Evolutionary conservation across 30 jellyfish, hydroid and myxozoan species (phyloP), one percentile per base, ranked within the genome.

Genomic region (Euphysa ruthae): DNA sequence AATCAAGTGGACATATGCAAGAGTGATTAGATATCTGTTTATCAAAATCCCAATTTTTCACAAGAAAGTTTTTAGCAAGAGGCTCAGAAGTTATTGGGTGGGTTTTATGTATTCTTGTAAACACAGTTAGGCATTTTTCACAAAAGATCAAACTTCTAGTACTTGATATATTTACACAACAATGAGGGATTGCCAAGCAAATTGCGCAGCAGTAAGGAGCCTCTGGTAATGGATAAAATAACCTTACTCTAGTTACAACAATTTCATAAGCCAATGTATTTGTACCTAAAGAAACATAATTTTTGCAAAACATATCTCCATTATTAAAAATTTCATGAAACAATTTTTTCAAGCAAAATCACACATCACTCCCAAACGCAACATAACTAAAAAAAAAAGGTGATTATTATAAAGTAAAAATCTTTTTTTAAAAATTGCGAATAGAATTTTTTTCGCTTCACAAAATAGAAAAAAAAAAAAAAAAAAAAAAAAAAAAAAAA

Each of bases 31-130:
- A 61, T 14, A 61, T 5, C 27, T 61, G 7, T 7, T 3, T 27
- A 19, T 61, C 74, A 4, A 26, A 58, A 21, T 61, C 74, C 0
- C 15, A 4, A 29, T 29, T 1, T 19, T n/a, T 18, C 26, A 32
- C 15, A 22, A 61, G 5, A 16, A 61, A 29, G 58, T 61, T 2
- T 0, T 61, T 26, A 10, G 2, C 24, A 27, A 61, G 18, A 14
- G 1, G 60, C 34, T 61, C 63, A 21, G 31, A 28, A 6, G 74
- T 61, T 26, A 34, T 5, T 27, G 74, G 74, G 34, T 61, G 60
- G 6, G 18, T 8, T 8, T 61, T 61, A 61, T 61, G 31, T 5
- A 23, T 32, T 26, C 74, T 19, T 61, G 74, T 61, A 4, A 61
- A 10, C 20, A 28, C 15, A 19, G 31, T 29, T 3, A 61, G 63